Evolutionary conservation across 2,888 invertebrate species (phyloP).

Genomic region (Patella ulyssiponensis): DNA sequence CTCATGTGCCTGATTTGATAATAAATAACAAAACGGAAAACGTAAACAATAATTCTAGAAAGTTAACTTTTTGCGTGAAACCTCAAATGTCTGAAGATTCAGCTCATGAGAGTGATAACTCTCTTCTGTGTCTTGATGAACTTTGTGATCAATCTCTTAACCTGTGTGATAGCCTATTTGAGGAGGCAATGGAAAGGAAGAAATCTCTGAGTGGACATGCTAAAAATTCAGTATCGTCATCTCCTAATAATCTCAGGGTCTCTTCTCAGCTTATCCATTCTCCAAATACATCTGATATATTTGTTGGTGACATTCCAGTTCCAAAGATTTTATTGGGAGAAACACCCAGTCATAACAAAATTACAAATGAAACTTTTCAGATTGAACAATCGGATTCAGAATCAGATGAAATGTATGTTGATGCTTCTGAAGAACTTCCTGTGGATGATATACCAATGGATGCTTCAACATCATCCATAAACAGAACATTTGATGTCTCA

Average conservation of each 20-base stretch:
- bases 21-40: no score
- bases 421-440: background rate
- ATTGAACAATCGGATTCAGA: background rate
- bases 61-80: background rate
- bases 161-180: background rate
- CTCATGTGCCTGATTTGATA: no score
- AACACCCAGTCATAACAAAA: background rate
- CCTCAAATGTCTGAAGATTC: background rate
- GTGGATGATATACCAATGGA: background rate
- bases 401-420: background rate
- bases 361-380: background rate
- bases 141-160: background rate
- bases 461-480: background rate
- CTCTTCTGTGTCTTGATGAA: background rate
- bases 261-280: background rate
- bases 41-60: background rate
- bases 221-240: background rate
- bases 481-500: slow-evolving; percentile 3
- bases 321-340: background rate
- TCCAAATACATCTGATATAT: background rate
- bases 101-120: background rate
- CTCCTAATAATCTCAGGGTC: background rate
- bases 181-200: background rate
- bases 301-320: background rate
- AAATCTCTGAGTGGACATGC: background rate